A percentile compares a stretch with the other conserved stretches of the same genome.
phyloP scores from a whole-genome alignment of 2,888 invertebrate genomes.

The Resseliella maxima region DNA sequence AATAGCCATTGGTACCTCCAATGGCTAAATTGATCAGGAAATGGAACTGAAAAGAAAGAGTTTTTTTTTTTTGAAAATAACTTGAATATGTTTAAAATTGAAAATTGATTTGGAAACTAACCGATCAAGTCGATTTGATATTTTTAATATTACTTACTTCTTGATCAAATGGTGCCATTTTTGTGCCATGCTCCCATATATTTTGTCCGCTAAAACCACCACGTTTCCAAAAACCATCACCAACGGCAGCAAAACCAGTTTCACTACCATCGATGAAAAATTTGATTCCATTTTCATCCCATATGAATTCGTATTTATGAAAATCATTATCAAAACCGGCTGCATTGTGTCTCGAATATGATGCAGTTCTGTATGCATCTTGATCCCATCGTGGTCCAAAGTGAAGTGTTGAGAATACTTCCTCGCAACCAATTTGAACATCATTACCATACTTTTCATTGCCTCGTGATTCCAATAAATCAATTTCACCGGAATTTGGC shows the following conservation, averaged over 20 bases:
- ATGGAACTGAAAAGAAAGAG: slow-evolving; percentile 68
- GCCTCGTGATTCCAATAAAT: slow-evolving; percentile 76
- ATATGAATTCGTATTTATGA: slow-evolving; percentile 75
- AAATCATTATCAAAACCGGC: slow-evolving; percentile 71
- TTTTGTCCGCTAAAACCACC: slow-evolving; percentile 71
- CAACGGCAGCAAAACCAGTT: slow-evolving; percentile 69
- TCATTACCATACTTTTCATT: slow-evolving; percentile 69
- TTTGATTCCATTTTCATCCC: slow-evolving; percentile 69
- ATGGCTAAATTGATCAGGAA: slow-evolving; percentile 76
- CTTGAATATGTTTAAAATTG: background rate
- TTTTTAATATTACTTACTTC: too few relatives aligned
- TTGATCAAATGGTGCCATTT: slow-evolving; percentile 73
- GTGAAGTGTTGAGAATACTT: slow-evolving; percentile 74
- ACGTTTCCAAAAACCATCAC: slow-evolving; percentile 75
- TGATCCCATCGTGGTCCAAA: slow-evolving; percentile 73
- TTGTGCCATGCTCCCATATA: slow-evolving; percentile 70
- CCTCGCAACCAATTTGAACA: slow-evolving; percentile 72
- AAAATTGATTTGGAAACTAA: too few relatives aligned
- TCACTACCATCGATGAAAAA: slow-evolving; percentile 69
- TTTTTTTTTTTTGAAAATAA: background rate
- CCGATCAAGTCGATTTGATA: too few relatives aligned
- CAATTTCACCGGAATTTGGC: slow-evolving; percentile 80
- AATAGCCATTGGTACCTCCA: slow-evolving; percentile 75
- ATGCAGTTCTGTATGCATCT: slow-evolving; percentile 70
- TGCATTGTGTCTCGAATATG: slow-evolving; percentile 57